Conservation (phyloP, 2,888 invertebrate species). For the Sarcophaga subvicina region DNA sequence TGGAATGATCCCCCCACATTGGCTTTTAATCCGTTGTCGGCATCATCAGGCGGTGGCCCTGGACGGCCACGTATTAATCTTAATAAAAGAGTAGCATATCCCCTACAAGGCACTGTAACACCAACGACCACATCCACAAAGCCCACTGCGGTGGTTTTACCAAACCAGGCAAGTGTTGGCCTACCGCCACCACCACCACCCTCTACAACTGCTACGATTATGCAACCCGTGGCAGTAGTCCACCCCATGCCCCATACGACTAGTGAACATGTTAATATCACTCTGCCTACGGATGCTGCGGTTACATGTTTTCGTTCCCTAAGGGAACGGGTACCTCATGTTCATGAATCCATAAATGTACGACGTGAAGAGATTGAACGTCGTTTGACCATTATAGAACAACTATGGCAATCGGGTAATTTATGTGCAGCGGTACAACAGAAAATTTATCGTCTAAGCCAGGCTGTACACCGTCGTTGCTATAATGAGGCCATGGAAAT, state of each 20-base stretch:
- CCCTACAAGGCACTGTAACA: constrained; percentile 73
- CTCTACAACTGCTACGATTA: constrained; percentile 52
- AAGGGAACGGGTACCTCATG: constrained; percentile 71
- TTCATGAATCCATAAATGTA: constrained; percentile 73
- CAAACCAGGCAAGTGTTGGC: constrained; percentile 71
- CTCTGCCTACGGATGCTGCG: constrained; percentile 70
- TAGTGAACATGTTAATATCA: constrained; percentile 58
- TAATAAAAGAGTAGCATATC: constrained; percentile 80
- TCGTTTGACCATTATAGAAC: constrained; percentile 74
- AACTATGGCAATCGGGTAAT: constrained; percentile 74
- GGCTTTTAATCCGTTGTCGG: constrained; percentile 70
- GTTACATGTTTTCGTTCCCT: constrained; percentile 69
- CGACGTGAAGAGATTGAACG: constrained; percentile 74
- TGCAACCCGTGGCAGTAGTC: constrained; percentile 75
- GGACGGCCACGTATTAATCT: constrained; percentile 78
- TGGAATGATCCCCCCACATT: constrained; percentile 81
- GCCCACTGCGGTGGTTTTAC: constrained; percentile 76
- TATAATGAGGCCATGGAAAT: constrained; percentile 75
- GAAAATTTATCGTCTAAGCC: constrained; percentile 74
- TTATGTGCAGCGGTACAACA: constrained; percentile 73
- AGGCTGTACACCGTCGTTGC: constrained; percentile 67
- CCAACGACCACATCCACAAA: constrained; percentile 71
- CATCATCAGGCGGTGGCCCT: constrained; percentile 69
- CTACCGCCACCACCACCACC: constrained; percentile 69
- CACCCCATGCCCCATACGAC: constrained; percentile 73